Evolutionary conservation across 1,140 invertebrate species (phyloP), one percentile per base, ranked within the genome.

Genomic region (Physella acuta): DNA sequence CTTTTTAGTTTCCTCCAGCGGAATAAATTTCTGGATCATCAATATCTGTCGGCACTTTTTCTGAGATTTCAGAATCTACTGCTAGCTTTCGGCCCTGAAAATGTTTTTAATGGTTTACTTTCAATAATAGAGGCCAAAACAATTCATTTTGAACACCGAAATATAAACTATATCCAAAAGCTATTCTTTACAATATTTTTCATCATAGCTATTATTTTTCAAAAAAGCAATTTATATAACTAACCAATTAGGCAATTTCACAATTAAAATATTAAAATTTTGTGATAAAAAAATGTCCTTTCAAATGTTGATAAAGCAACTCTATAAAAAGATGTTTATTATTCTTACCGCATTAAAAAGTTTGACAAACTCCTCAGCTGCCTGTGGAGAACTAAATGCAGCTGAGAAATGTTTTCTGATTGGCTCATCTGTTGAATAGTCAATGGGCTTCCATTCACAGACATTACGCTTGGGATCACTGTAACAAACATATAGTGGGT

Each of bases 371-470:
- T 88, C 84, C 49, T 85, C 66, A 11, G 86, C 82, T 24, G 78
- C 79, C 44, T 76, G 63, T 4, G 61, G 26, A 2, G 84, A 86
- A 16, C 81, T 81, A 72, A 89, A 88, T 14, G 74, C 58, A n/a
- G 85, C 86, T 71, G 79, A 84, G 28, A 88, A 84, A 5, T 80
- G 81, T 31, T 85, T 76, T 51, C 73, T 80, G 3, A 76, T 66
- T 2, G 82, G 81, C 63, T 86, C 84, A 37, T 86, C 80, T 14
- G 83, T 71, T 1, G 82, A 82, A 69, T 85, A 84, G 78, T 89
- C 87, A 2, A 84, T 76, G 0, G 85, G 86, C 5, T 82, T 73
- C 88, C 88, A 89, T 53, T 82, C 75, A 55, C 87, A 88, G 61
- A 79, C 77, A 65, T 83, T 86, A 53, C 82, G 79, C 59, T 84